These are phyloP conservation scores for Toxostoma redivivum DNA, from an alignment of 2,113 vertebrate species.

Conservation along the genomic window DNA sequence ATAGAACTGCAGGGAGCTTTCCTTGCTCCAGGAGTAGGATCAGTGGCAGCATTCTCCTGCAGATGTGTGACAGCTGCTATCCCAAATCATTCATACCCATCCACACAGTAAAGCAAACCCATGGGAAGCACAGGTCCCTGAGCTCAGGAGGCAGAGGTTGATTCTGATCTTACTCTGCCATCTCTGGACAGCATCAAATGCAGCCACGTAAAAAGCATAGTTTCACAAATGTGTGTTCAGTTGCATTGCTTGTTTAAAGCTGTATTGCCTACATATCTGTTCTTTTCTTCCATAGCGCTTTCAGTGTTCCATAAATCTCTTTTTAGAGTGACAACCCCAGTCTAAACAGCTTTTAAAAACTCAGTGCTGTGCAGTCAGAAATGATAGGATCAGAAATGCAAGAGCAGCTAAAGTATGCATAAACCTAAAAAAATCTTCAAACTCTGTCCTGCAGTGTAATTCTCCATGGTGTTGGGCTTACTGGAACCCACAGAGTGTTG, in stretches of 20 bases:
- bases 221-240: neutral
- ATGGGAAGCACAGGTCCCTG: neutral
- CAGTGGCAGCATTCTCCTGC: neutral
- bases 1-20: neutral
- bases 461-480: neutral
- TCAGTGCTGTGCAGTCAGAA: neutral
- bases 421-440: neutral
- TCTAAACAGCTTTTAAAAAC: neutral
- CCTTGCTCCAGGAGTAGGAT: neutral
- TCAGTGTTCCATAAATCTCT: neutral
- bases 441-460: neutral
- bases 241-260: neutral
- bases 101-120: neutral
- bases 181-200: neutral
- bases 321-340: neutral
- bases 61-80: neutral
- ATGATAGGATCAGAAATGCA: neutral
- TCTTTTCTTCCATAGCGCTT: neutral
- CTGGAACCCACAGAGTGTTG: neutral
- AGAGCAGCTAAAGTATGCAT: neutral
- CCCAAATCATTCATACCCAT: neutral
- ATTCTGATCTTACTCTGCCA: neutral
- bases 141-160: neutral
- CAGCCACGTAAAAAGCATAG: neutral
- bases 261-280: neutral